Conservation (phyloP, 2,888 invertebrate species). For the Temnothorax rugatulus region DNA sequence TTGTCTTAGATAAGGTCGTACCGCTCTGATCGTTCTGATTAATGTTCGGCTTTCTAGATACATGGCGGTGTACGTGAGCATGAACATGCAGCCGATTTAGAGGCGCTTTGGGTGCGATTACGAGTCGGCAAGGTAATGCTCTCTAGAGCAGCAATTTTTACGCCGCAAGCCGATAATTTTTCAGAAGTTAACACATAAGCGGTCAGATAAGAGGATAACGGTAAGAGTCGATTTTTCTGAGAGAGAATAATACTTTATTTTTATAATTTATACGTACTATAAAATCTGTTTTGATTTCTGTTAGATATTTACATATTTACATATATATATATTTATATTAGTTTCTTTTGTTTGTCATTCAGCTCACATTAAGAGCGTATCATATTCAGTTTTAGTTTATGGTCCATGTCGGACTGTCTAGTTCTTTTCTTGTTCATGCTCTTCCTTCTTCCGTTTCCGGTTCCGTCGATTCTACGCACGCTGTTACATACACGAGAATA, state of each 20-base stretch:
- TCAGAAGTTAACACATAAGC: conserved; percentile 24
- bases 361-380: too few relatives aligned
- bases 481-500: too few relatives aligned
- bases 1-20: conserved; percentile 60
- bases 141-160: conserved; percentile 35
- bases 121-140: conserved; percentile 40
- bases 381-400: too few relatives aligned
- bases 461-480: too few relatives aligned
- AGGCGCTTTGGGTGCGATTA: conserved; percentile 40
- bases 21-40: conserved; percentile 65
- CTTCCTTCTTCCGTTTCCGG: too few relatives aligned
- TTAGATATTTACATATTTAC: too few relatives aligned
- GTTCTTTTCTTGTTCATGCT: too few relatives aligned
- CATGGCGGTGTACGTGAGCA: conserved; percentile 46
- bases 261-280: background rate
- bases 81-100: conserved; percentile 53
- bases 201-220: background rate
- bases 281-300: background rate
- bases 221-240: background rate
- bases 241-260: background rate
- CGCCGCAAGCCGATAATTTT: conserved; percentile 37
- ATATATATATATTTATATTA: too few relatives aligned
- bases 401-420: too few relatives aligned
- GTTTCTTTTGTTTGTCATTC: too few relatives aligned
- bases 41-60: conserved; percentile 60